Conservation (phyloP, 2,113 vertebrate genomes). For the Chlamydotis undulata region DNA sequence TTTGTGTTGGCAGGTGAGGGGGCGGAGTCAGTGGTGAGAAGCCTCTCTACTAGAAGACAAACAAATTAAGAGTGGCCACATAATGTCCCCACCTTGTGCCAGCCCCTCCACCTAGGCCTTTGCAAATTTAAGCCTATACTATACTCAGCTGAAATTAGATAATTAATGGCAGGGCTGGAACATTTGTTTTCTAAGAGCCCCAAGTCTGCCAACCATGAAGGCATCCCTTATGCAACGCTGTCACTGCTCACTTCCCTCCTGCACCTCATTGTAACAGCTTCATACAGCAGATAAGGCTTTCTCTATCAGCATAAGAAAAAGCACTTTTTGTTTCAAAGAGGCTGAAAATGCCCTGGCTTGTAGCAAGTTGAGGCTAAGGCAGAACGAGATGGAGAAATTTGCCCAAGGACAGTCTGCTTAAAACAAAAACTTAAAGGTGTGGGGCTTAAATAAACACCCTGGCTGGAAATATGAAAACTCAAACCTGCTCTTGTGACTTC, state of each 20-base stretch:
- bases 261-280: not conserved
- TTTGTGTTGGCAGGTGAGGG: not conserved
- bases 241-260: not conserved
- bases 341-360: not conserved
- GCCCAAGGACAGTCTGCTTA: conserved; percentile 13
- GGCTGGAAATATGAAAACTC: not conserved
- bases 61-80: not conserved
- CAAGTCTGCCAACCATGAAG: not conserved
- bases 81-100: not conserved
- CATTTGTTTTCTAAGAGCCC: not conserved
- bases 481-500: not conserved
- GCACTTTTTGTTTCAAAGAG: not conserved
- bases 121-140: not conserved
- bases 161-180: not conserved
- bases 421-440: conserved; percentile 36
- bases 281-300: not conserved
- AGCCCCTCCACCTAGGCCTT: not conserved
- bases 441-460: conserved; percentile 4
- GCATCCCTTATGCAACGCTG: not conserved
- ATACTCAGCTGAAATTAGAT: not conserved
- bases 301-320: not conserved
- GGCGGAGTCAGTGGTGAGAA: not conserved
- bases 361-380: conserved; percentile 6
- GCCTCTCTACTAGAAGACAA: not conserved
- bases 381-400: not conserved